A percentile compares a stretch with the other conserved stretches of the same genome.
Evolutionary conservation across 2,888 invertebrate species (phyloP).

Genomic region (Patella ulyssiponensis): DNA sequence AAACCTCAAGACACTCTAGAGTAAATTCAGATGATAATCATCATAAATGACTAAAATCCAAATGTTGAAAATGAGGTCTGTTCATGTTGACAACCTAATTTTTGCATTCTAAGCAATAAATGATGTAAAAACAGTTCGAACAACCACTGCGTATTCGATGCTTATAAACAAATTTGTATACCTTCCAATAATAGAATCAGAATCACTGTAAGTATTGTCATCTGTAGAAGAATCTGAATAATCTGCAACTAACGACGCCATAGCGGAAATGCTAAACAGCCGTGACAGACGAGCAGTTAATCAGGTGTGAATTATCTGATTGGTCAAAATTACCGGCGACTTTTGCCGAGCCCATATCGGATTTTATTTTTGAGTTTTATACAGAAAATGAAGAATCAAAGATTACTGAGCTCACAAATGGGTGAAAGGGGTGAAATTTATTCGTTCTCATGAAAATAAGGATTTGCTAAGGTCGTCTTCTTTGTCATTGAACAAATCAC

Average conservation of each 20-base stretch:
- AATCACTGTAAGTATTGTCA: conserved; percentile 49
- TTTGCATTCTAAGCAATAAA: no score
- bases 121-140: no score
- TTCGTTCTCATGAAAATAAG: conserved; percentile 18
- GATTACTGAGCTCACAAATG: background rate
- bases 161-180: background rate
- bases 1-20: no score
- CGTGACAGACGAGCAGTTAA: conserved; percentile 26
- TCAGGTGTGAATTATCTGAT: conserved; percentile 37
- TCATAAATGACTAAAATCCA: no score
- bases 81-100: no score
- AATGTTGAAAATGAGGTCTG: no score
- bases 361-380: background rate
- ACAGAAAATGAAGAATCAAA: background rate
- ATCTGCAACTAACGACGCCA: conserved; percentile 69
- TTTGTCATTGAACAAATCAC: conserved; percentile 45
- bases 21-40: no score
- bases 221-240: conserved; percentile 67
- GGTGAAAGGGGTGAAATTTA: background rate
- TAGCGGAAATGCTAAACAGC: conserved; percentile 34
- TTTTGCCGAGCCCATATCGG: conserved; percentile 23
- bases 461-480: conserved; percentile 26
- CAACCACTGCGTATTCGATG: no score
- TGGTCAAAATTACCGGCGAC: conserved; percentile 52
- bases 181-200: conserved; percentile 13